Evolutionary conservation across 2,797 vertebrate genomes (phyloP).

Genomic region (Enteromius paludinosus): DNA sequence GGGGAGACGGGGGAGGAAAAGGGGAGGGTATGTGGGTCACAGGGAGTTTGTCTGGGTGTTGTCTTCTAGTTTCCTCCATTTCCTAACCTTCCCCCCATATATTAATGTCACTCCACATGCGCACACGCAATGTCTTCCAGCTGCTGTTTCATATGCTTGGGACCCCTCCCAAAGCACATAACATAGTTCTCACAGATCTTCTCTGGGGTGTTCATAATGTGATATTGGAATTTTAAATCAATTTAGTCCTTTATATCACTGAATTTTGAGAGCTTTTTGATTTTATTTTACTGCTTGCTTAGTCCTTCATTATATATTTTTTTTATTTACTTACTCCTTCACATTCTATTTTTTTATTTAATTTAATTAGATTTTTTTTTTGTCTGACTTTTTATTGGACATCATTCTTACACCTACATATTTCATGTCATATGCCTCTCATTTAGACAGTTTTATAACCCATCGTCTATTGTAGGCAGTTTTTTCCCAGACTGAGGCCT

Average conservation of each 20-base stretch:
- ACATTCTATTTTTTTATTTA: neutral
- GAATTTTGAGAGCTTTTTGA: neutral
- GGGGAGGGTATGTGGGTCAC: constrained; percentile 32
- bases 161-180: constrained; percentile 38
- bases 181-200: constrained; percentile 22
- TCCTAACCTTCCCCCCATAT: constrained; percentile 61
- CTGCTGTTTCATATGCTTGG: constrained; percentile 28
- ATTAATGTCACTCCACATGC: constrained; percentile 51
- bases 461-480: constrained; percentile 52
- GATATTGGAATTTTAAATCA: neutral
- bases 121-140: constrained; percentile 43
- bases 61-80: constrained; percentile 69
- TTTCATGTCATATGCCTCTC: constrained; percentile 38
- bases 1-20: constrained; percentile 17
- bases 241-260: neutral
- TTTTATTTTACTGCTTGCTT: neutral
- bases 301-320: neutral
- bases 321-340: neutral
- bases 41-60: constrained; percentile 58
- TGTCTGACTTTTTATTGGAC: constrained; percentile 1
- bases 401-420: constrained; percentile 30
- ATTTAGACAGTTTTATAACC: constrained; percentile 48
- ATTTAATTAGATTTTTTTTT: neutral
- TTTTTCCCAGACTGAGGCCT: constrained; percentile 50
- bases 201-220: neutral